These are phyloP conservation scores for Chondrosia reniformis DNA, from an alignment of 37 sponge, comb jelly and placozoan genomes.

Conservation along the genomic window DNA sequence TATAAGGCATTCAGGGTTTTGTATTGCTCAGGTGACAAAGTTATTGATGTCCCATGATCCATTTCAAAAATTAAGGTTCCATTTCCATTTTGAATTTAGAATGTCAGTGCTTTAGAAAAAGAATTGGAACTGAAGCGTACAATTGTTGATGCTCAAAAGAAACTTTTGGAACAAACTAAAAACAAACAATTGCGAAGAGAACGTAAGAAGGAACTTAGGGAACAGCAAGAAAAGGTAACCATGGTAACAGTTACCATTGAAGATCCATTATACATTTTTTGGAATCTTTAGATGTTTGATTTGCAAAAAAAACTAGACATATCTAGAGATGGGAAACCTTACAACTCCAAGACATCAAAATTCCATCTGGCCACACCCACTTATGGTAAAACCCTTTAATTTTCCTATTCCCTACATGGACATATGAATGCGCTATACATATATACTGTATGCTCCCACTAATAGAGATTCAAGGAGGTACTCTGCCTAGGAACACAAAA, in stretches of 20 bases:
- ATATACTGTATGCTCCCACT: neutral
- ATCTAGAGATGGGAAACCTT: neutral
- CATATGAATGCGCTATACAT: neutral
- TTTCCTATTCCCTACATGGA: no score
- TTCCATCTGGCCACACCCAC: conserved; percentile 1
- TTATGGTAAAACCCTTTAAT: no score
- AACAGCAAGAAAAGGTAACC: conserved; percentile 35
- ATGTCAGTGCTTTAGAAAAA: neutral
- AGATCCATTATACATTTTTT: neutral
- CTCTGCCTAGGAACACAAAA: neutral
- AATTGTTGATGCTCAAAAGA: conserved; percentile 18
- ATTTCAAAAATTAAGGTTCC: no score
- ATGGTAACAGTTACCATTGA: neutral
- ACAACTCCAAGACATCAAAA: neutral
- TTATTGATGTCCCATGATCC: no score
- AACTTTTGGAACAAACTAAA: conserved; percentile 42
- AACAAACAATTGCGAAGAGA: conserved; percentile 48
- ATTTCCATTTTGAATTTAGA: neutral
- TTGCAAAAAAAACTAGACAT: neutral
- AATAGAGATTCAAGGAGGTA: conserved; percentile 4
- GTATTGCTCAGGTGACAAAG: no score
- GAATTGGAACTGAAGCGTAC: conserved; percentile 18
- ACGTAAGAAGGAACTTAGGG: conserved; percentile 54
- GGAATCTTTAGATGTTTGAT: neutral
- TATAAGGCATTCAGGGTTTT: no score